Base-by-base conservation (phyloP, 2,797 vertebrate genomes). In the Sandelia bainsii region DNA sequence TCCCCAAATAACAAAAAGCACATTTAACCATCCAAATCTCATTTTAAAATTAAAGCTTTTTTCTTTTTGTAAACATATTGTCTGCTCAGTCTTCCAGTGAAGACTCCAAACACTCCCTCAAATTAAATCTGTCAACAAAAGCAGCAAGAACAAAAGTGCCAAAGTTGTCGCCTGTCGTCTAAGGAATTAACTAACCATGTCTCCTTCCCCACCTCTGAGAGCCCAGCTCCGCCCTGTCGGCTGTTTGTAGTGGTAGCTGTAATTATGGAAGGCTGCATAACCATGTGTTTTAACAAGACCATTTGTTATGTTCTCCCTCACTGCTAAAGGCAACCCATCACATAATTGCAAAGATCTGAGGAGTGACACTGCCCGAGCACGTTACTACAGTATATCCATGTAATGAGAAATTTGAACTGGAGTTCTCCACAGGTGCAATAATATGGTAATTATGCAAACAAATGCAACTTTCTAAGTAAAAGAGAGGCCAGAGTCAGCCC, bases 201-300 rank as follows among this genome's bases (percentile, higher is more conserved):
- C 91, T 93, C 88, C 85, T 80, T 78, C 69, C 58, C 66, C 72
- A 74, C 69, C 74, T 81, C 77, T 74, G 60, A 5, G 46, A 76
- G 66, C 81, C 68, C 81, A 72, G 75, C 88, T 79, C 87, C 87
- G 51, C 92, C 92, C 91, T 85, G 87, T 63, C 57, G 80, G 52
- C 69, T 82, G 82, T 92, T 89, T 93, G 90, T 92, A 83, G 88
- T 92, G 89, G 89, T 83, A 34, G 60, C 81, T 76, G 71, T 89
- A 93, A 93, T 93, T 88, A 92, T 62, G 82, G 75, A 67, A 77
- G 74, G 62, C 84, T 74, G 70, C 61, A 65, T 74, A 65, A 68
- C 69, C 82, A 58, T 53, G 77, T 79, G 57, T 83, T 90, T 88
- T 90, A 84, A 89, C 73, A 27, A 85, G 79, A 73, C 60, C 64